These are phyloP conservation scores for Zaprionus capensis DNA, from an alignment of 1,140 invertebrate species.

Conservation along the genomic window DNA sequence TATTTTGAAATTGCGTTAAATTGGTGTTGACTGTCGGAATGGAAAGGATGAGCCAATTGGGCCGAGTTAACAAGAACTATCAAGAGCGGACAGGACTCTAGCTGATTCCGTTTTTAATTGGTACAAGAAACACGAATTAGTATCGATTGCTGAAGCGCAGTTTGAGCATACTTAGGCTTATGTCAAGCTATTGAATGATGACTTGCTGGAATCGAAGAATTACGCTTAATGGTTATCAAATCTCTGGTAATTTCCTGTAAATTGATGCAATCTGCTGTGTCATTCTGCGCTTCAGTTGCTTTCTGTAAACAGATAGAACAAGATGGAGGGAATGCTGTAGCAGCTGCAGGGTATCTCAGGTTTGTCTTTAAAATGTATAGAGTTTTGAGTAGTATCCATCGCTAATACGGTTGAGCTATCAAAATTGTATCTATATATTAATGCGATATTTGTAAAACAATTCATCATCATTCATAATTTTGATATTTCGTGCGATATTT, in stretches of 20 bases:
- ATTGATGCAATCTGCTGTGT: background rate
- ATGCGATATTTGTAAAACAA: no score
- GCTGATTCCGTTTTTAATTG: conserved; percentile 2
- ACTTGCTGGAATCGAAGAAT: background rate
- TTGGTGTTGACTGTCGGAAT: background rate
- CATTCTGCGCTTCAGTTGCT: background rate
- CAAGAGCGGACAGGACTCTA: background rate
- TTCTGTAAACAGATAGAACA: background rate
- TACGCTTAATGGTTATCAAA: background rate
- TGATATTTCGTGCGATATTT: background rate
- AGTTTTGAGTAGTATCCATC: no score
- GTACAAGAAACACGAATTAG: background rate
- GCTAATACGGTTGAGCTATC: no score
- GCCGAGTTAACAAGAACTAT: background rate
- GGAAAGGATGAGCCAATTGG: background rate
- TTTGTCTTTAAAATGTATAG: background rate
- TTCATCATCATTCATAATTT: no score
- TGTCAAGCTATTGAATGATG: conserved; percentile 4
- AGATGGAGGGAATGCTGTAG: background rate
- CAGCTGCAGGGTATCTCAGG: background rate
- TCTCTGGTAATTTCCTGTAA: conserved; percentile 9
- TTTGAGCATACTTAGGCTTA: background rate
- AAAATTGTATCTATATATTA: background rate
- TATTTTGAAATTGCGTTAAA: background rate
- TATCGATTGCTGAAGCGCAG: background rate